A percentile compares a stretch with the other conserved stretches of the same genome.
phyloP scores from a whole-genome alignment of 1,140 invertebrate species.

The Belonocnema kinseyi region DNA sequence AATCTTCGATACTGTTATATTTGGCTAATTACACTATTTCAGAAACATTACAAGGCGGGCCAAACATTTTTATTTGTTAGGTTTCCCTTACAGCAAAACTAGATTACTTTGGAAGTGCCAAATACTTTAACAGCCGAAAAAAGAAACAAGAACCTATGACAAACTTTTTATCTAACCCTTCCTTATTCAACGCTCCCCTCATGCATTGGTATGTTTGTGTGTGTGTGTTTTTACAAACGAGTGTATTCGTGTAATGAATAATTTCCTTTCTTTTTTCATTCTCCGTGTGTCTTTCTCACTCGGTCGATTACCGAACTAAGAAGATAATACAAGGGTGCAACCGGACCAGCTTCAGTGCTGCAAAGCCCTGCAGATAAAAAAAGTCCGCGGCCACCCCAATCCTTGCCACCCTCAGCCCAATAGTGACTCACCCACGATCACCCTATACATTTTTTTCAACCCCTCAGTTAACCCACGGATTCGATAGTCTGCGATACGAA shows the following conservation, averaged over 20 bases:
- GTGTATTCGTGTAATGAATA: conserved; percentile 32
- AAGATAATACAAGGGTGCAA: neutral
- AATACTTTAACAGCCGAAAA: conserved; percentile 40
- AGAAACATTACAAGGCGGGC: too few species aligned
- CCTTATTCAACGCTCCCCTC: conserved; percentile 37
- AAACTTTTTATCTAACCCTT: conserved; percentile 11
- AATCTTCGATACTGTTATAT: too few species aligned
- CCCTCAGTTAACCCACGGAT: conserved; percentile 1
- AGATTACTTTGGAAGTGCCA: conserved; percentile 32
- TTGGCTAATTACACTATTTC: too few species aligned
- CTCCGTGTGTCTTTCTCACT: conserved; percentile 28
- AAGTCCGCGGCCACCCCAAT: conserved; percentile 16
- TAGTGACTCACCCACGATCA: conserved; percentile 31
- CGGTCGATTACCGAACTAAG: neutral
- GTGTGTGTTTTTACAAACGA: neutral
- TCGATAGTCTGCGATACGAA: conserved; percentile 11
- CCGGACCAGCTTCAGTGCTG: conserved; percentile 7
- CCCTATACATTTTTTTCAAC: conserved; percentile 35
- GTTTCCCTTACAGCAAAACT: neutral
- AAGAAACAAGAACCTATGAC: conserved; percentile 10
- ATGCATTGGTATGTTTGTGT: neutral
- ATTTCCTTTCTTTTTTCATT: conserved; percentile 22
- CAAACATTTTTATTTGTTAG: too few species aligned
- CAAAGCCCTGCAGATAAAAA: neutral
- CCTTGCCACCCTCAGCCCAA: conserved; percentile 2